Evolutionary conservation across 2,888 invertebrate species (phyloP), one percentile per base, ranked within the genome.

Genomic region (Tupiocoris notatus): DNA sequence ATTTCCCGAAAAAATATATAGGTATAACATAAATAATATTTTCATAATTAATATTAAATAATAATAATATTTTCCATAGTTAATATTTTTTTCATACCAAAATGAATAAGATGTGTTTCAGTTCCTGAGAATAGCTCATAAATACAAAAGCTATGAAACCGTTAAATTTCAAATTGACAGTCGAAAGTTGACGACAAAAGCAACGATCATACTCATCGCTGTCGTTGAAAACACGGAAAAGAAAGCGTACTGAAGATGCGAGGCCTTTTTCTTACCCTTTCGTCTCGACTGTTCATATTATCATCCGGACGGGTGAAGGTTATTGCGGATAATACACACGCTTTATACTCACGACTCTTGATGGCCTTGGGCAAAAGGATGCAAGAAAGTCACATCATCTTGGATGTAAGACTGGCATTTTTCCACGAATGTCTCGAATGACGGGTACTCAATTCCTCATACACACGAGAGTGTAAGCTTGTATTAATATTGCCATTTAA

Each of bases 311-410:
- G 7, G 39, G 39, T 65, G 65, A 65, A 1, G 65, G 65, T 65
- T 65, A 65, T 39, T 65, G 20, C n/a, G 7, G 65, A 65, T 65
- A 18, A 65, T 65, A 39, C 25, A 65, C 65, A 65, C 39, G 65
- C 65, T 17, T 24, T 12, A 24, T 25, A 24, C 65, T 65, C 65
- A 65, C 65, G 65, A 65, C 25, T 18, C 16, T 39, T 24, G 39
- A 65, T 65, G 20, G 65, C 65, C 65, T 39, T 65, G 6, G 65
- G 65, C 65, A 20, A 65, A 39, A 7, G 39, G 25, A 24, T 17
- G 20, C 65, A 65, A 20, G 65, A 65, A 25, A 65, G 25, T 65
- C 65, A 25, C 65, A 20, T 39, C 65, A 25, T 18, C 39, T 23
- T n/a, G 63, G 6, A 23, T n/a, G 16, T 23, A 12, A 22, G 63